Percentiles rank a stretch among this genome's conserved stretches.
phyloP scores from a whole-genome alignment of 2,888 invertebrate genomes.

The Alviniconcha strummeri region DNA sequence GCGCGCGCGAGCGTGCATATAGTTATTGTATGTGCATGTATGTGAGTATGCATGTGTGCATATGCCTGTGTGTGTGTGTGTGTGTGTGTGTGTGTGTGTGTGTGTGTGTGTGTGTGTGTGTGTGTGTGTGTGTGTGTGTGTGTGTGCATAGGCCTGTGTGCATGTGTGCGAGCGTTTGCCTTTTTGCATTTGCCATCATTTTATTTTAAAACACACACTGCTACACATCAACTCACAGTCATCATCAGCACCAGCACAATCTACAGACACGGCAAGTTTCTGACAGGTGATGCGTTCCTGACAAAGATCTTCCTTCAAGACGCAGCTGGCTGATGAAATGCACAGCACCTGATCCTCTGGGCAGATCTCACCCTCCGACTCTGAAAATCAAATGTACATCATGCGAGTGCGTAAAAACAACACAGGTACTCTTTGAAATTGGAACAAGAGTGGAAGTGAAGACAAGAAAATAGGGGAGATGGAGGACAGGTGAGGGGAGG shows the following conservation, averaged over 20 bases:
- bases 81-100: not conserved
- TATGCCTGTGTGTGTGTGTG: not conserved
- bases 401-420: not conserved
- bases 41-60: not conserved
- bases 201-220: not conserved
- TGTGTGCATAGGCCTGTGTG: no score
- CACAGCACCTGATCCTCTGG: conserved; percentile 10
- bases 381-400: no score
- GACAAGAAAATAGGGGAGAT: no score
- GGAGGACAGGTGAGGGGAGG: no score
- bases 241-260: not conserved
- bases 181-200: not conserved
- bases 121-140: not conserved
- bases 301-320: conserved; percentile 1
- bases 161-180: not conserved
- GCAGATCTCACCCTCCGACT: no score
- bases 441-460: no score
- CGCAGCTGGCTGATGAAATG: not conserved
- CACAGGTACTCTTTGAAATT: not conserved
- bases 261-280: no score
- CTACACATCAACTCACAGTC: not conserved
- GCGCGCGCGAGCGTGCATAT: not conserved
- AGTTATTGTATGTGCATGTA: not conserved
- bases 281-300: not conserved
- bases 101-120: not conserved